Conservation (phyloP, 64 coral and sea anemone genomes). For the Orbicella faveolata region DNA sequence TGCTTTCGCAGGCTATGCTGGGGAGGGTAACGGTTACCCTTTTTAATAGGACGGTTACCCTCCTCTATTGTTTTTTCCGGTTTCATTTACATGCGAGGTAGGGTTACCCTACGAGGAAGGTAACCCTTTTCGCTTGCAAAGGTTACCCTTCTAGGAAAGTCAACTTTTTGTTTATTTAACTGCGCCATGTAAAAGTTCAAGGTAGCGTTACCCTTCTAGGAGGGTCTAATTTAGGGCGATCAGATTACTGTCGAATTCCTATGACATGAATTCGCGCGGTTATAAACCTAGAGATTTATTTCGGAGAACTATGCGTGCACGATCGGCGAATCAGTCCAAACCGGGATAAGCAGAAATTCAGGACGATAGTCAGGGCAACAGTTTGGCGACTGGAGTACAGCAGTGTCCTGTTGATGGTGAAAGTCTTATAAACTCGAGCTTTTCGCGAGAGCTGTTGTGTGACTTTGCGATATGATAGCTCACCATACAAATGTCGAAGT, state of each 20-base stretch:
- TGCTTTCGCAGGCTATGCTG: too few species aligned
- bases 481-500: too few species aligned
- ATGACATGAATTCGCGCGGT: neutral
- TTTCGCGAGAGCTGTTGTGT: too few species aligned
- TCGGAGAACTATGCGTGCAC: slow-evolving; percentile 7
- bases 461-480: too few species aligned
- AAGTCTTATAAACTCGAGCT: too few species aligned
- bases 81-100: too few species aligned
- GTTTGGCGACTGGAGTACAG: slow-evolving; percentile 11
- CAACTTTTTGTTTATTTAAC: neutral
- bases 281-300: slow-evolving; percentile 24
- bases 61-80: too few species aligned
- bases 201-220: slow-evolving; percentile 5
- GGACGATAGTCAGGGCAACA: slow-evolving; percentile 26
- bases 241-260: slow-evolving; percentile 29
- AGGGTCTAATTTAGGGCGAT: slow-evolving; percentile 25
- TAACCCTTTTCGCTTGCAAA: neutral
- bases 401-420: too few species aligned
- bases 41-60: too few species aligned
- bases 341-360: slow-evolving; percentile 6
- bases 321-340: neutral
- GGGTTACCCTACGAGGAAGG: neutral
- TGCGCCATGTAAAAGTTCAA: slow-evolving; percentile 3
- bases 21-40: slow-evolving; percentile 4
- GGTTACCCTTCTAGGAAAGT: slow-evolving; percentile 16